Percentiles rank a stretch among this genome's conserved stretches.
Conservation (phyloP, 2,113 vertebrate species). For the Mola mola region DNA sequence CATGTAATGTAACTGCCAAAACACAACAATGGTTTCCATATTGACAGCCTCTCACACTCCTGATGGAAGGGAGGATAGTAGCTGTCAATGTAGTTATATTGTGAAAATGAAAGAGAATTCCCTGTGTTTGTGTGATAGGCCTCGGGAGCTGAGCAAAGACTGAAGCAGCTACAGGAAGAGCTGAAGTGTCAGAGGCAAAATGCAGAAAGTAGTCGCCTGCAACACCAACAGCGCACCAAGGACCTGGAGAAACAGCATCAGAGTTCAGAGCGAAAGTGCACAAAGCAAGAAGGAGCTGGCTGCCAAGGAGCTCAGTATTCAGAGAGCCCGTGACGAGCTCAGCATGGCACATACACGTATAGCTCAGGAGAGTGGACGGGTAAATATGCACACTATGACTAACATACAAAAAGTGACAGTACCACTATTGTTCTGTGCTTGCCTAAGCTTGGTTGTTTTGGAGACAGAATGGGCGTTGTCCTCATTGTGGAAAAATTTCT, state of each 20-base stretch:
- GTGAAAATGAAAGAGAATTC: background rate
- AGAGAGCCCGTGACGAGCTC: slow-evolving; percentile 68
- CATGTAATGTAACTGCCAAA: too few species aligned
- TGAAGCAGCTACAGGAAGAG: slow-evolving; percentile 83
- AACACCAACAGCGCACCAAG: slow-evolving; percentile 78
- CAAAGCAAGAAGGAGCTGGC: slow-evolving; percentile 71
- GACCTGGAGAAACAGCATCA: slow-evolving; percentile 83
- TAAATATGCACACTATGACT: slow-evolving; percentile 39
- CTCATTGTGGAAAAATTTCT: slow-evolving; percentile 25
- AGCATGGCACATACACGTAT: slow-evolving; percentile 63
- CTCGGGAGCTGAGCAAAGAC: slow-evolving; percentile 71
- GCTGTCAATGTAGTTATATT: background rate
- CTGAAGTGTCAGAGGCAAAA: slow-evolving; percentile 83
- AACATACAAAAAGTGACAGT: background rate
- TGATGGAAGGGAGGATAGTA: background rate
- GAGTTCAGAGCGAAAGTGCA: slow-evolving; percentile 67
- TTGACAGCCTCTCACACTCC: too few species aligned
- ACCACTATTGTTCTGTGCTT: background rate
- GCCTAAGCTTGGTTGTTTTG: background rate
- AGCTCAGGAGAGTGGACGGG: slow-evolving; percentile 76
- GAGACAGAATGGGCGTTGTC: slow-evolving; percentile 14
- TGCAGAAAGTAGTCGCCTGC: slow-evolving; percentile 77
- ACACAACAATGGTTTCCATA: too few species aligned
- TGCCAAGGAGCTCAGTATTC: slow-evolving; percentile 66
- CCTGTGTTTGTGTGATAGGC: slow-evolving; percentile 60